Evolutionary conservation across 2,113 vertebrate species (phyloP).

Genomic region (Recurvirostra avosetta): DNA sequence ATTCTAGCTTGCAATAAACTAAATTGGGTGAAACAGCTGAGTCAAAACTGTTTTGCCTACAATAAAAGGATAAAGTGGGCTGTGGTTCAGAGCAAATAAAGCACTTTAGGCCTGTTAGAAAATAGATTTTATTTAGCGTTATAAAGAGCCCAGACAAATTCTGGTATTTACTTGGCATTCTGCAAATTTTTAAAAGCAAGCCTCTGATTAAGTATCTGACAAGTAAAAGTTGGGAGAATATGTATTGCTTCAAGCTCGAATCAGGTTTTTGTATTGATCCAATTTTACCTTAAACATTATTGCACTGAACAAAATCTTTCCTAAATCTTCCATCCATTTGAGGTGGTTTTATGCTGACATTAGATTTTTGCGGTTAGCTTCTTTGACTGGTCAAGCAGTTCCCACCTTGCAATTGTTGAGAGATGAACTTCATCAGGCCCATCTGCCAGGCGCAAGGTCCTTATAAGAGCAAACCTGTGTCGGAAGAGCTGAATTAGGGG

Average conservation of each 20-base stretch:
- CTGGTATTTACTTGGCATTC: neutral
- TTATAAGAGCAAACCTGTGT: constrained; percentile 78
- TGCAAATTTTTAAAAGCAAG: neutral
- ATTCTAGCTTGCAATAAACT: neutral
- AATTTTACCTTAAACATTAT: neutral
- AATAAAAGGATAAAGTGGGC: neutral
- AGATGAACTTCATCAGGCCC: constrained; percentile 95
- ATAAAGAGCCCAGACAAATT: neutral
- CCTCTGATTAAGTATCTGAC: neutral
- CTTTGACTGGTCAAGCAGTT: constrained; percentile 82
- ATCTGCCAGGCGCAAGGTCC: constrained; percentile 84
- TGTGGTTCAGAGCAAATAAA: neutral
- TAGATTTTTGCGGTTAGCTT: constrained; percentile 77
- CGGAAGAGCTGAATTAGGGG: neutral
- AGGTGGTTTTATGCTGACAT: neutral
- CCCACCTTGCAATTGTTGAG: constrained; percentile 81
- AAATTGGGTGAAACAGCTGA: neutral
- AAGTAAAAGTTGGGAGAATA: neutral
- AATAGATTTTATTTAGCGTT: constrained; percentile 8
- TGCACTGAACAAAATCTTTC: neutral
- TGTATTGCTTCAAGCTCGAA: neutral
- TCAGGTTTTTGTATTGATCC: neutral
- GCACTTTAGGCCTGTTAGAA: neutral
- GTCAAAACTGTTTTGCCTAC: neutral
- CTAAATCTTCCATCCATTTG: neutral